Conservation (phyloP, 2,888 invertebrate genomes). For the Dione vanillae region DNA sequence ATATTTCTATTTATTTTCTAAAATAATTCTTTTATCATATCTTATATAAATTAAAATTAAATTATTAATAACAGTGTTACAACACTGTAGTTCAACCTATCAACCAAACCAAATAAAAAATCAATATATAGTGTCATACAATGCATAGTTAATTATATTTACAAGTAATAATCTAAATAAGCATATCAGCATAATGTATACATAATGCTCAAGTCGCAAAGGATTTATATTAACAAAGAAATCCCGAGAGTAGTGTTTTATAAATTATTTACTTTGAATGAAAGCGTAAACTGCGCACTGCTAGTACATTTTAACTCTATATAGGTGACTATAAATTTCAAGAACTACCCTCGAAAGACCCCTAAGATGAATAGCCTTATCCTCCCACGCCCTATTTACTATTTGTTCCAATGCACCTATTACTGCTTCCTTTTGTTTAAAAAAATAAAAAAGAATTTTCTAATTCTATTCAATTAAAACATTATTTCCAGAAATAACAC, state of each 20-base stretch:
- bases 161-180: not conserved
- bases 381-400: not conserved
- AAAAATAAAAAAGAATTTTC: not conserved
- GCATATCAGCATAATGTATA: constrained; percentile 3
- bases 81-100: no score
- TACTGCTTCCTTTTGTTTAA: not conserved
- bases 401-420: not conserved
- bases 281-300: not conserved
- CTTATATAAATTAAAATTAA: no score
- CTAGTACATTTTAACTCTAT: not conserved
- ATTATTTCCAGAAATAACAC: no score
- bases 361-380: no score
- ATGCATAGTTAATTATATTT: not conserved
- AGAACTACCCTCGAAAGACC: not conserved
- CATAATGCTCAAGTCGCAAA: not conserved
- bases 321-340: not conserved
- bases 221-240: constrained; percentile 9
- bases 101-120: no score
- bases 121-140: not conserved
- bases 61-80: no score
- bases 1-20: no score
- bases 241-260: constrained; percentile 2
- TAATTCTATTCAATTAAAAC: no score
- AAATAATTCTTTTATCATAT: no score
- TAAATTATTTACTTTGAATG: not conserved